Evolutionary conservation across 37 sponge, comb jelly and placozoan genomes (phyloP), one percentile per base, ranked within the genome.

Genomic region (Ephydatia muelleri): DNA sequence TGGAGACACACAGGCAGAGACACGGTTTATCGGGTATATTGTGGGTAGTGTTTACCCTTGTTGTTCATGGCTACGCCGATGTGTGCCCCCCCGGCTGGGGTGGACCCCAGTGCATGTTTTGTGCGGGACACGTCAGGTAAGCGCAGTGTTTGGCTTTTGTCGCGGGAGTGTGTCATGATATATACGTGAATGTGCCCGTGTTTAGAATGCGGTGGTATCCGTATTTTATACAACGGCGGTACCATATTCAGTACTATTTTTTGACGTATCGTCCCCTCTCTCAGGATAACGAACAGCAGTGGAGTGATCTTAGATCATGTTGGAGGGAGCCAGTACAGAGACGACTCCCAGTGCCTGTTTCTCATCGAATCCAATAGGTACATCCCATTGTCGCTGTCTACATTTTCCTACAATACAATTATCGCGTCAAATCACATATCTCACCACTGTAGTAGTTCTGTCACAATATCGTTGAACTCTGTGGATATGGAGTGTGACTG

Each of bases 401-500:
- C 57, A 57, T 11, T 21, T 39, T 2, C 26, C 78, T 12, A 0
- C n/a, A 26, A 14, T 49, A 38, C 38, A 37, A 27, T 27, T 38
- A 26, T 38, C 34, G 19, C 36, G 3, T 37, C 37, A n/a, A n/a
- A n/a, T n/a, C n/a, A n/a, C 65, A 57, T 49, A 78, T 22, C 33
- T 31, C 34, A 34, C 34, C 2, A 0, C 21, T 32, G 4, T 43
- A 19, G 0, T 68, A 90, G 90, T 5, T 33, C 86, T 21, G 76
- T 65, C 70, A 19, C 49, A 30, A 35, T 92, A 70, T 82, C 64
- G 14, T 38, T 92, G 64, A 75, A 84, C 34, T 57, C 35, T 0
- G 43, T 90, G 48, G 77, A 81, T 70, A 39, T 70, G 25, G 95
- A 94, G 72, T 94, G 95, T 79, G 72, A 64, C 11, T 94, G 95